Base-by-base conservation (phyloP, 37 sponge, comb jelly and placozoan species). In the Tethya wilhelma region DNA sequence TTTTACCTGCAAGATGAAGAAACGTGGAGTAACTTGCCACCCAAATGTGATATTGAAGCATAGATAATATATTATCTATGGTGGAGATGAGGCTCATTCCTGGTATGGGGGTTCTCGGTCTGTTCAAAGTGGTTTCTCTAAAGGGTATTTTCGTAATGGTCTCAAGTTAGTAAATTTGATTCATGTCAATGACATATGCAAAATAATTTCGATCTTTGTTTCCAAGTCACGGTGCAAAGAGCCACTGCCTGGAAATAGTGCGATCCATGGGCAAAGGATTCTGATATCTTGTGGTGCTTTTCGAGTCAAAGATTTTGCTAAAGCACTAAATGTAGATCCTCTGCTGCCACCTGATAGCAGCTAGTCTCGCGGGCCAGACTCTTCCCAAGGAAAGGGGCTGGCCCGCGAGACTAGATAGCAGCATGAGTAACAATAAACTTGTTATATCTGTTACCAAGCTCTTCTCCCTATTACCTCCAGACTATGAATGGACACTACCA, bases 251-350 rank as follows among this genome's bases (percentile, higher is more conserved):
- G 12, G 19, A 19, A 12, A 25, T 9, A n/a, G n/a, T n/a, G n/a
- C n/a, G n/a, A n/a, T n/a, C n/a, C n/a, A n/a, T 38, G 70, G 70
- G 11, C 41, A 69, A 23, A 69, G 70, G 28, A 69, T 69, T 34
- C 11, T 69, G 8, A 23, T 40, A 8, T 69, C 70, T n/a, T 69
- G 70, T 69, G 70, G 70, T 12, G 70, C 70, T 9, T 69, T 69
- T 34, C 14, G 70, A 69, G 43, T 69, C 12, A 8, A 38, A 69
- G 70, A 69, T 38, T 38, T 9, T 9, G 40, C 28, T 12, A 8
- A 23, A 69, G 70, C 38, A 7, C 42, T 69, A 11, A 69, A 69
- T 23, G 8, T 69, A 11, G 70, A 69, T 31, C 43, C 43, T 8
- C 23, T 69, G 12, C n/a, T n/a, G n/a, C n/a, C n/a, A n/a, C n/a